Conservation (phyloP, 2,797 vertebrate species). For the Trematomus bernacchii region DNA sequence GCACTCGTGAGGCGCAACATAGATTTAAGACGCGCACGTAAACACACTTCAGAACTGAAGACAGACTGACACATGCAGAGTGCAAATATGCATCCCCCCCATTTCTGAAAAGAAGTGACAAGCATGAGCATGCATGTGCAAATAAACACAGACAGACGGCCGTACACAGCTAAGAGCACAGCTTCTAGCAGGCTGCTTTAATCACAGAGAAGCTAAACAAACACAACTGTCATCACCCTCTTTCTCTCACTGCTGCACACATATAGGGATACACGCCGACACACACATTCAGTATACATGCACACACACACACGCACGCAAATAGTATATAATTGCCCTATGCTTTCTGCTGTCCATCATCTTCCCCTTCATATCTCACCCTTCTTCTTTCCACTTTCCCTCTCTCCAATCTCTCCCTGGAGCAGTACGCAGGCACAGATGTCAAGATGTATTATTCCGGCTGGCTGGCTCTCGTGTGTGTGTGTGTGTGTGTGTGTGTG, state of each 20-base stretch:
- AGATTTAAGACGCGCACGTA: slow-evolving; percentile 50
- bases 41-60: slow-evolving; percentile 40
- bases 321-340: slow-evolving; percentile 71
- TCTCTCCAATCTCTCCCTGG: slow-evolving; percentile 68
- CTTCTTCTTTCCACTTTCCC: slow-evolving; percentile 62
- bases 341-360: slow-evolving; percentile 78
- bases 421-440: slow-evolving; percentile 84
- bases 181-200: slow-evolving; percentile 65
- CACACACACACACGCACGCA: slow-evolving; percentile 34
- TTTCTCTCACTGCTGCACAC: slow-evolving; percentile 44
- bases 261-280: slow-evolving; percentile 31
- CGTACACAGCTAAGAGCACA: slow-evolving; percentile 67
- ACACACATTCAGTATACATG: slow-evolving; percentile 1
- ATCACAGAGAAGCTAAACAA: slow-evolving; percentile 77
- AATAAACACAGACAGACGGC: slow-evolving; percentile 37
- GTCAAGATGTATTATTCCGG: slow-evolving; percentile 86
- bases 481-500: neutral
- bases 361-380: slow-evolving; percentile 68
- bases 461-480: slow-evolving; percentile 75
- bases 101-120: slow-evolving; percentile 36
- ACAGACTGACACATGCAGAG: slow-evolving; percentile 38
- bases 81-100: slow-evolving; percentile 33
- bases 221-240: slow-evolving; percentile 68
- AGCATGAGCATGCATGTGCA: neutral
- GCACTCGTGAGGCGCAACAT: slow-evolving; percentile 38